Conservation (phyloP, 2,113 vertebrate genomes). For the Otocyon megalotis region DNA sequence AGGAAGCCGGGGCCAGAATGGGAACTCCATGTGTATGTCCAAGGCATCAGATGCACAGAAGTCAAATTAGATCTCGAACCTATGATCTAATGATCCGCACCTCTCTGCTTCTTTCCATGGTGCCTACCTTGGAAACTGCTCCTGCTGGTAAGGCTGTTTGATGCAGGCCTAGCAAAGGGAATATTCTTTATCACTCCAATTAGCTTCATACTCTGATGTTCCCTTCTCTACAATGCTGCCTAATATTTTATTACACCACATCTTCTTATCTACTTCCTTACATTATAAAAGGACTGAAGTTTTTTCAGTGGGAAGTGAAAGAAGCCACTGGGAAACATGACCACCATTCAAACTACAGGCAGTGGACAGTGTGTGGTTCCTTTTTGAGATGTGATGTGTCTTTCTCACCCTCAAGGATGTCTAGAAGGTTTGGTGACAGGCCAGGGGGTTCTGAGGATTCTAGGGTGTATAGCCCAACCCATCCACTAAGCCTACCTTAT, state of each 20-base stretch:
- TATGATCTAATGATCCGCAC: neutral
- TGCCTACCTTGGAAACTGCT: neutral
- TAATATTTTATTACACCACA: neutral
- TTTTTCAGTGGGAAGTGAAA: conserved; percentile 12
- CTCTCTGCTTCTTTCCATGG: neutral
- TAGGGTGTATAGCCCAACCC: no score
- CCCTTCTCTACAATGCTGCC: neutral
- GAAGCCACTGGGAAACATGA: neutral
- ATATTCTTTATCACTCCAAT: neutral
- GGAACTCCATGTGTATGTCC: neutral
- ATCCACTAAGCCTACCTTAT: neutral
- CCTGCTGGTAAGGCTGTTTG: neutral
- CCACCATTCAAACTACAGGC: neutral
- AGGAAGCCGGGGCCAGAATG: neutral
- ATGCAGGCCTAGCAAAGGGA: neutral
- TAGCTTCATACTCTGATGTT: neutral
- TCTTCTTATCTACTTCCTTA: neutral
- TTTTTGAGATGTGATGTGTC: neutral
- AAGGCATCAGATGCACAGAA: neutral
- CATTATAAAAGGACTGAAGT: neutral
- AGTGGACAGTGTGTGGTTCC: neutral
- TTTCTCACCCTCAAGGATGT: neutral
- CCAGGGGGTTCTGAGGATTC: neutral
- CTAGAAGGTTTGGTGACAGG: neutral
- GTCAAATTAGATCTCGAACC: neutral